Evolutionary conservation across 2,888 invertebrate genomes (phyloP).

Genomic region (Standfussiana lucernea): DNA sequence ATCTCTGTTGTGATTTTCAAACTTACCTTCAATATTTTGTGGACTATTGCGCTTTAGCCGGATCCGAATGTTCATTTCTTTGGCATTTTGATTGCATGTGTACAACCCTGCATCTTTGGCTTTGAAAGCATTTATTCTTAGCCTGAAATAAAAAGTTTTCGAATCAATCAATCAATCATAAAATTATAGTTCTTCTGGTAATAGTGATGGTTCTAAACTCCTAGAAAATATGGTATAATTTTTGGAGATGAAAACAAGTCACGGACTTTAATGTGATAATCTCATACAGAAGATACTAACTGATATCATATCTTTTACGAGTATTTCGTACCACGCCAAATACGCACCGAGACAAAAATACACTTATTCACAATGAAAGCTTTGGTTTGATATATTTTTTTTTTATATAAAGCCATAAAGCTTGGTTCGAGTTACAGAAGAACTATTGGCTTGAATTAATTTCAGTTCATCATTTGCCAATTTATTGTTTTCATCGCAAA

Average conservation of each 20-base stretch:
- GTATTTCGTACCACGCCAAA: slow-evolving; percentile 47
- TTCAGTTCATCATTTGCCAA: slow-evolving; percentile 24
- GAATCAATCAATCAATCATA: background rate
- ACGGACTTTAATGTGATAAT: slow-evolving; percentile 47
- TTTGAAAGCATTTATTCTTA: slow-evolving; percentile 86
- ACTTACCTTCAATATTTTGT: slow-evolving; percentile 79
- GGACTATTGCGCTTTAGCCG: slow-evolving; percentile 73
- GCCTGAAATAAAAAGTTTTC: slow-evolving; percentile 75
- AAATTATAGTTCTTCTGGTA: background rate
- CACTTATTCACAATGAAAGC: slow-evolving; percentile 40
- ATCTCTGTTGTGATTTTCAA: background rate
- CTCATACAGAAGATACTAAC: slow-evolving; percentile 38
- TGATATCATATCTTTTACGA: slow-evolving; percentile 59
- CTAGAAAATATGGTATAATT: background rate
- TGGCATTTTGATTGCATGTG: slow-evolving; percentile 80
- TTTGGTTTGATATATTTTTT: slow-evolving; percentile 44
- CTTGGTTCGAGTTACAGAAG: slow-evolving; percentile 28
- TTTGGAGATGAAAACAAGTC: slow-evolving; percentile 26
- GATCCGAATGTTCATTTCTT: slow-evolving; percentile 79
- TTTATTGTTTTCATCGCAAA: background rate
- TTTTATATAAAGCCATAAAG: slow-evolving; percentile 40
- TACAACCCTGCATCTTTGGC: slow-evolving; percentile 87
- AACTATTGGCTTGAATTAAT: slow-evolving; percentile 36
- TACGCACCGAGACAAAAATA: slow-evolving; percentile 53
- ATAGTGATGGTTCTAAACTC: background rate